Evolutionary conservation across 2,113 vertebrate species (phyloP), one percentile per base, ranked within the genome.

Genomic region (Ascaphus truei): DNA sequence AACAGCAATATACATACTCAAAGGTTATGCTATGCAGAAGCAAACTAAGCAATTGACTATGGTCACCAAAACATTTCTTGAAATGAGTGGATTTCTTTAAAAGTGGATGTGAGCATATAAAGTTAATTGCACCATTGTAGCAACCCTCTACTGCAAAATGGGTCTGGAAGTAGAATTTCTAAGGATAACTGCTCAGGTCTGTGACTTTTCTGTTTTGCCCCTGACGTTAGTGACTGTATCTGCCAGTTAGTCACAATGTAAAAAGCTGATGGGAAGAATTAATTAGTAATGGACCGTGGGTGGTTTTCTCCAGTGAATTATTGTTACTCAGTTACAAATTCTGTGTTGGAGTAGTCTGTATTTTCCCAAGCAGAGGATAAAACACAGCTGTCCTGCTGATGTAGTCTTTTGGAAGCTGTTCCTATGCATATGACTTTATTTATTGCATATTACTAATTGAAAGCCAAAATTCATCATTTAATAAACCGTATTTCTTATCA

Each of bases 281-380:
- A 7, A 71, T 71, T 71, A 61, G 67, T 52, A 71, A 71, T 61
- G 25, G 29, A 11, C 33, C 25, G 67, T 71, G 67, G 67, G 67
- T 71, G 67, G 67, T 71, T 71, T 71, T 71, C 67, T 61, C 67
- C 47, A 61, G 67, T 61, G 67, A 71, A 61, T 71, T 52, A 27
- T 37, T 65, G 61, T 71, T 61, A 71, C 56, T 71, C 22, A 60
- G 56, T 34, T 71, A 37, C 25, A 52, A 30, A 39, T 48, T 69
- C 33, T 23, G 34, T 52, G 43, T 58, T 61, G 57, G 37, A 61
- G 25, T 48, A 52, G 26, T 52, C 57, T 51, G 27, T 61, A 61
- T 30, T 71, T 61, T 71, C 67, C 67, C 67, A 71, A 71, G 67
- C 13, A 69, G n/a, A 3, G 34, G 67, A 71, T 52, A 61, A 31